Base-by-base conservation (phyloP, 92 coral and sea anemone species). In the Heteractis magnifica region DNA sequence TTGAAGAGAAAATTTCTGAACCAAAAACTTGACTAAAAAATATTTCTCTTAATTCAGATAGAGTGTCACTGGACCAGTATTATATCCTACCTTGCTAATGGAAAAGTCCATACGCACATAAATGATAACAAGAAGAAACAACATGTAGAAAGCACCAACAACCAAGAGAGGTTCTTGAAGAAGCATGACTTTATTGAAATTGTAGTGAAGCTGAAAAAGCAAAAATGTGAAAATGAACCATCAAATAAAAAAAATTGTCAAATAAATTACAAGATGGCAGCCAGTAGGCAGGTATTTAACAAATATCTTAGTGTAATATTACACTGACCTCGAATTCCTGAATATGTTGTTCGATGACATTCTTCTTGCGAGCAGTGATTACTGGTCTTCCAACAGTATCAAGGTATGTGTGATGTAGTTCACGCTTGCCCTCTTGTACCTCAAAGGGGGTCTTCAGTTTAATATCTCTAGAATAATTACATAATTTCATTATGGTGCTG, bases 301-400 rank as follows among this genome's bases (percentile, higher is more conserved):
- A 34, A 34, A 34, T 34, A 34, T 34, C 44, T 34, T 34, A 34
- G 2, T 34, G 44, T 34, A 34, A 34, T 34, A 34, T 34, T 34
- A 34, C 44, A 34, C 44, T 34, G 44, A 96, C 99, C 97, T 92
- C 98, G 89, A 96, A 96, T 85, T 96, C 99, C 75, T 91, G 93
- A 56, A 96, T 96, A 77, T 96, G 99, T 65, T 94, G 99, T 80
- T 96, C 99, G 14, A 96, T 92, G 65, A 96, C 56, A 84, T 87
- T 92, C 12, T 84, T 86, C 84, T 96, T 96, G 72, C 84, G 84
- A 41, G 90, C 92, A 21, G 87, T 90, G 70, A 94, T 87, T 49
- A 96, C 97, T 60, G 99, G 98, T 51, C 99, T 93, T 9, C 99
- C 99, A 70, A 96, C 77, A 14, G 99, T 96, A 60, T 96, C 99